A percentile compares a stretch with the other conserved stretches of the same genome.
Conservation (phyloP, 2,888 invertebrate genomes). For the Drosophila meridiana region DNA sequence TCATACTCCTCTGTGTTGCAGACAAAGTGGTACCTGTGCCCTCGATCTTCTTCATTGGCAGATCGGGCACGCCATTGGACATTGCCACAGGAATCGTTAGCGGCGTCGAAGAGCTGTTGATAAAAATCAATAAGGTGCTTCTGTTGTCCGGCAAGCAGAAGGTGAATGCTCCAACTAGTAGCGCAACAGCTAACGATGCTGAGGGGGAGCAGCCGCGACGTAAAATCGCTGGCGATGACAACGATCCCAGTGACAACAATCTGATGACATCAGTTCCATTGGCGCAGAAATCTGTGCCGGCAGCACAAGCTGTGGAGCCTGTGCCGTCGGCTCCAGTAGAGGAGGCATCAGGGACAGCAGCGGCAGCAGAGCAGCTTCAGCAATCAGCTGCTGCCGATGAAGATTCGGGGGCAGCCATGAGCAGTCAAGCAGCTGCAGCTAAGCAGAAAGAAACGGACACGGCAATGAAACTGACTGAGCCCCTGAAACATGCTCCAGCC, state of each 20-base stretch:
- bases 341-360: neutral
- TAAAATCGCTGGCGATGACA: constrained; percentile 59
- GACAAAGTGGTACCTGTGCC: constrained; percentile 92
- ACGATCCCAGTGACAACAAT: neutral
- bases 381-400: neutral
- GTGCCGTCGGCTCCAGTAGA: neutral
- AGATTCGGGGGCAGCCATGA: neutral
- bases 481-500: neutral
- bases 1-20: constrained; percentile 69
- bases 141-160: constrained; percentile 52
- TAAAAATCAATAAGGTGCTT: constrained; percentile 88
- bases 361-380: neutral
- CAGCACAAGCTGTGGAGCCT: neutral
- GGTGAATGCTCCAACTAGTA: constrained; percentile 11
- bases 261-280: neutral
- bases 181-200: neutral
- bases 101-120: constrained; percentile 87
- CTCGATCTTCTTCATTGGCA: constrained; percentile 94
- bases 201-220: neutral
- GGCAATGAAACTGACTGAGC: neutral
- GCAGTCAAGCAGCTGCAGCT: neutral
- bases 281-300: neutral
- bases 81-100: constrained; percentile 89
- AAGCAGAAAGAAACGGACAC: neutral
- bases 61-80: constrained; percentile 92